Conservation (phyloP, 2,797 vertebrate species). For the Leuciscus waleckii region DNA sequence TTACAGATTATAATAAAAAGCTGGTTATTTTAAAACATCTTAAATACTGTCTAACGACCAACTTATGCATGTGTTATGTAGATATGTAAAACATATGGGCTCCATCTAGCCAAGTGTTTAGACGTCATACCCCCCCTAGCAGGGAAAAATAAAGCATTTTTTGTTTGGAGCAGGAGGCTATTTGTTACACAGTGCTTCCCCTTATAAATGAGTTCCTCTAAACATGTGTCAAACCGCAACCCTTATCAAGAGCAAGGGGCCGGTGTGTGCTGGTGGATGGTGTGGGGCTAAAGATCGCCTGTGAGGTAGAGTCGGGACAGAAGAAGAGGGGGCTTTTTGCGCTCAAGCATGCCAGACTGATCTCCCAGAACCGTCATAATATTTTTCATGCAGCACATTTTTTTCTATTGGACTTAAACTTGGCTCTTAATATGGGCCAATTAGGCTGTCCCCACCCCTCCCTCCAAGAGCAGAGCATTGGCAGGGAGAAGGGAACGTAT, state of each 20-base stretch:
- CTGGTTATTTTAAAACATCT: neutral
- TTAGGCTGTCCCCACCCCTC: slow-evolving; percentile 37
- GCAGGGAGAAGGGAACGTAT: slow-evolving; percentile 6
- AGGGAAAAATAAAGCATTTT: slow-evolving; percentile 61
- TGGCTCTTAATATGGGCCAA: slow-evolving; percentile 60
- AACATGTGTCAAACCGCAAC: slow-evolving; percentile 55
- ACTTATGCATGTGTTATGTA: slow-evolving; percentile 43
- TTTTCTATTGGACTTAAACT: slow-evolving; percentile 47
- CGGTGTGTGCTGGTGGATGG: slow-evolving; percentile 29
- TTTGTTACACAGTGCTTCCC: slow-evolving; percentile 51
- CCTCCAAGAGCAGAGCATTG: slow-evolving; percentile 9
- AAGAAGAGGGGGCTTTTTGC: slow-evolving; percentile 5
- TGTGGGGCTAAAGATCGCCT: neutral
- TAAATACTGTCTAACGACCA: neutral
- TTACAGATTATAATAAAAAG: neutral
- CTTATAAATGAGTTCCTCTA: slow-evolving; percentile 53
- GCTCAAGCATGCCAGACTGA: slow-evolving; percentile 48
- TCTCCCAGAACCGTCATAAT: slow-evolving; percentile 64
- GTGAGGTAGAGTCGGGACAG: neutral
- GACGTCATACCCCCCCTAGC: slow-evolving; percentile 34
- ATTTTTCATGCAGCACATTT: slow-evolving; percentile 60
- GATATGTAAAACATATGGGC: slow-evolving; percentile 55
- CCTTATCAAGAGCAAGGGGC: slow-evolving; percentile 50
- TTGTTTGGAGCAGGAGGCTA: slow-evolving; percentile 52
- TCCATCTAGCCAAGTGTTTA: slow-evolving; percentile 41